A percentile compares a stretch with the other conserved stretches of the same genome.
These are phyloP conservation scores for Prolemur simus DNA, from an alignment of 2,113 vertebrate species.

Conservation along the genomic window DNA sequence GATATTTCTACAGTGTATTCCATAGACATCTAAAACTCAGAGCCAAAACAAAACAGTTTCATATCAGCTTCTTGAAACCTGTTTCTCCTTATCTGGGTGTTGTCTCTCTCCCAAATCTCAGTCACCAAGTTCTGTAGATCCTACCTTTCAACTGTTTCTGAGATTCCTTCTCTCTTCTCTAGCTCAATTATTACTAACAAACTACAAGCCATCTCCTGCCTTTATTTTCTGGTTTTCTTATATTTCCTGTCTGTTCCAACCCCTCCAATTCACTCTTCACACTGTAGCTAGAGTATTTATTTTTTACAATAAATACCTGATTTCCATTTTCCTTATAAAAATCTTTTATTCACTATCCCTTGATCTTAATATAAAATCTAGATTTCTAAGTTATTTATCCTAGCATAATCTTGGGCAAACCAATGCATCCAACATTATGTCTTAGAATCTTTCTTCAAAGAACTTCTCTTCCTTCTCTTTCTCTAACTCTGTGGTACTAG, in stretches of 20 bases:
- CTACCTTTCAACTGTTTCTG: not conserved
- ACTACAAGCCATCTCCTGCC: not conserved
- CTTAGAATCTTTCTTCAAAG: not conserved
- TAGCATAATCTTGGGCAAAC: not conserved
- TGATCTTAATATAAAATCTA: not conserved
- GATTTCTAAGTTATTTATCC: not conserved
- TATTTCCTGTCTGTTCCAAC: not conserved
- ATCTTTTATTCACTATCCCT: not conserved
- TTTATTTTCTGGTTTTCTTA: not conserved
- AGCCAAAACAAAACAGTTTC: not conserved
- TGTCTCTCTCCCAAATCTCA: not conserved
- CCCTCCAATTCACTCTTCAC: not conserved
- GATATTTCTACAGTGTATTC: not conserved
- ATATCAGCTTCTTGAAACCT: not conserved
- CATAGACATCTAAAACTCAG: not conserved
- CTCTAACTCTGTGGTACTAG: not conserved
- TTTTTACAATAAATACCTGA: not conserved
- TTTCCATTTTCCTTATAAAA: not conserved
- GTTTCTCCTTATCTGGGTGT: not conserved
- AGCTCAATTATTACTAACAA: not conserved
- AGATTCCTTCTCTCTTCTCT: not conserved
- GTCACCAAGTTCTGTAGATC: not conserved
- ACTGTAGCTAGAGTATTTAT: not conserved
- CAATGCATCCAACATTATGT: not conserved
- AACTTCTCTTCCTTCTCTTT: not conserved